Conservation (phyloP, 1,140 invertebrate genomes). For the Drosophila ananassae region DNA sequence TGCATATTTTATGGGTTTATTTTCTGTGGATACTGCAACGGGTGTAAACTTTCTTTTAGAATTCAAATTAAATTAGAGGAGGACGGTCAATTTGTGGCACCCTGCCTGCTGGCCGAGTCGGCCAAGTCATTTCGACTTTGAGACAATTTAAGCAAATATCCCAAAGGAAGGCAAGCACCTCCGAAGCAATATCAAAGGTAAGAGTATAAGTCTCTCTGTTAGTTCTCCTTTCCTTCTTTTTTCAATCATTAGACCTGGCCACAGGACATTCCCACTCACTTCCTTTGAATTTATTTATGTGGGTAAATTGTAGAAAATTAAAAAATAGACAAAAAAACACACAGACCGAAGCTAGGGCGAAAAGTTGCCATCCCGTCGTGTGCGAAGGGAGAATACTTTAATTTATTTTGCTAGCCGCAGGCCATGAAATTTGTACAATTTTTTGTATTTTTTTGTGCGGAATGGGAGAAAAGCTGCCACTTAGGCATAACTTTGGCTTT, state of each 20-base stretch:
- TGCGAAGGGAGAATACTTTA: slow-evolving; percentile 60
- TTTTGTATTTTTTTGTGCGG: slow-evolving; percentile 17
- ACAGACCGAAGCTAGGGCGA: slow-evolving; percentile 16
- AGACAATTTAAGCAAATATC: slow-evolving; percentile 24
- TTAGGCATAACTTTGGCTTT: slow-evolving; percentile 66
- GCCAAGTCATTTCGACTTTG: slow-evolving; percentile 6
- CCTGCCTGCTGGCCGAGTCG: slow-evolving; percentile 8
- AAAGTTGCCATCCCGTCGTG: slow-evolving; percentile 33
- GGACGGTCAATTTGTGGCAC: slow-evolving; percentile 37
- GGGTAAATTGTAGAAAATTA: slow-evolving; percentile 54
- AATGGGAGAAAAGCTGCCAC: slow-evolving; percentile 32
- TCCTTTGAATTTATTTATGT: slow-evolving; percentile 46
- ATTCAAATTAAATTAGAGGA: slow-evolving; percentile 50
- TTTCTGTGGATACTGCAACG: slow-evolving; percentile 34
- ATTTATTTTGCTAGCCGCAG: slow-evolving; percentile 66
- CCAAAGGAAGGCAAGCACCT: slow-evolving; percentile 9
- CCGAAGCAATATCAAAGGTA: slow-evolving; percentile 15
- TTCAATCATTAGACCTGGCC: slow-evolving; percentile 36
- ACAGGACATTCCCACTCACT: slow-evolving; percentile 34
- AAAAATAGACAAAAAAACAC: slow-evolving; percentile 46
- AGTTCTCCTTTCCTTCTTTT: slow-evolving; percentile 23
- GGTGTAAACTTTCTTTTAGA: slow-evolving; percentile 34
- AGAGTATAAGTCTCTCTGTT: slow-evolving; percentile 5
- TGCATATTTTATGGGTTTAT: slow-evolving; percentile 53
- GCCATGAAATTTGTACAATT: slow-evolving; percentile 35